These are phyloP conservation scores for Sesamia nonagrioides DNA, from an alignment of 1,140 invertebrate species.

Conservation along the genomic window DNA sequence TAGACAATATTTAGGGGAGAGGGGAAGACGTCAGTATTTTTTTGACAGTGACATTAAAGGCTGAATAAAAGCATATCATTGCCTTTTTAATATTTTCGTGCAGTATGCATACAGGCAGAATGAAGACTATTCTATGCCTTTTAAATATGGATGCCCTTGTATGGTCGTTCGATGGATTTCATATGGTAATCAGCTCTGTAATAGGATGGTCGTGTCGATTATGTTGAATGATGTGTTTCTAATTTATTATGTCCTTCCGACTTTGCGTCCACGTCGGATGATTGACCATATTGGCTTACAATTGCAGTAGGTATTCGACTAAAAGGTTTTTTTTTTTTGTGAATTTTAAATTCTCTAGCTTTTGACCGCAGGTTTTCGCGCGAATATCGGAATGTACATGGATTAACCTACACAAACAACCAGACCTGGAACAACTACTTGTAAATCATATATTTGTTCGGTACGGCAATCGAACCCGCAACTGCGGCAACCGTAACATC, in stretches of 20 bases:
- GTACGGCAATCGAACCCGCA: too few species aligned
- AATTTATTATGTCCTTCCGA: conserved; percentile 20
- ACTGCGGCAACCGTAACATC: too few species aligned
- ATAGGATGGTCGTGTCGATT: not conserved
- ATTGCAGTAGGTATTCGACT: not conserved
- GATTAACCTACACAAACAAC: too few species aligned
- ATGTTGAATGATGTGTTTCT: conserved; percentile 6
- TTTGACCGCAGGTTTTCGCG: too few species aligned
- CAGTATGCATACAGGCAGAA: not conserved
- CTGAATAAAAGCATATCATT: conserved; percentile 24
- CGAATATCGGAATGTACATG: too few species aligned
- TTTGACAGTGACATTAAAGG: not conserved
- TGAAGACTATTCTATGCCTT: conserved; percentile 12
- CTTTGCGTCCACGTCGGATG: not conserved
- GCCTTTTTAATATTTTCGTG: not conserved
- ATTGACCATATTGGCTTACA: not conserved
- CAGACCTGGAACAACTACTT: too few species aligned
- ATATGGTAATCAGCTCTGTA: conserved; percentile 9
- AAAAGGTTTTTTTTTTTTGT: too few species aligned
- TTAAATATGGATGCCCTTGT: not conserved
- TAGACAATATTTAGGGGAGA: conserved; percentile 19
- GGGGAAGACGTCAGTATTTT: not conserved
- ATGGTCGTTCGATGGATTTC: conserved; percentile 1
- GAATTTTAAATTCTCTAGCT: too few species aligned
- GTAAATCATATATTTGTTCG: too few species aligned